A percentile compares a stretch with the other conserved stretches of the same genome.
Evolutionary conservation across 2,888 invertebrate species (phyloP).

Genomic region (Pristionchus maxplancki): DNA sequence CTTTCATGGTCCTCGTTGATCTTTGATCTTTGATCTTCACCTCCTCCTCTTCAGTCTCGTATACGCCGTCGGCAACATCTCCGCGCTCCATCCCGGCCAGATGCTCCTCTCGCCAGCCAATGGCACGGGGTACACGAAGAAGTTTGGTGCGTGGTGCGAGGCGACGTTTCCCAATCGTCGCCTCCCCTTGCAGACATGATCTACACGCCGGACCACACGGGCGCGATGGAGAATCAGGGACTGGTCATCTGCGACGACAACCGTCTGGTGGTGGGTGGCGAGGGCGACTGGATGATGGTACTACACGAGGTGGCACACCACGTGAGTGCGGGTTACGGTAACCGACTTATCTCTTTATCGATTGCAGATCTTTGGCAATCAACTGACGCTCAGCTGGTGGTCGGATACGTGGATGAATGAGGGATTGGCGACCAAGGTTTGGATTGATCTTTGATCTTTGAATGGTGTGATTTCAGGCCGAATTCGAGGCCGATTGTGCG

Average conservation of each 20-base stretch:
- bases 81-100: not conserved
- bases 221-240: slow-evolving; percentile 19
- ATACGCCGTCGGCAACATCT: not conserved
- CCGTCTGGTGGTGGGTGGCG: not conserved
- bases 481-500: not conserved
- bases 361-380: slow-evolving; percentile 6
- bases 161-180: slow-evolving; percentile 10
- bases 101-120: not conserved
- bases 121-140: not conserved
- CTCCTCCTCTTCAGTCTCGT: not conserved
- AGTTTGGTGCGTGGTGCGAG: slow-evolving; percentile 11
- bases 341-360: not conserved
- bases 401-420: slow-evolving; percentile 7
- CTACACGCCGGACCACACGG: not conserved
- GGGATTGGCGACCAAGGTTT: not conserved
- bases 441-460: not conserved
- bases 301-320: slow-evolving; percentile 3
- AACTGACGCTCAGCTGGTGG: not conserved
- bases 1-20: not conserved
- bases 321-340: slow-evolving; percentile 12
- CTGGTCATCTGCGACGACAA: not conserved
- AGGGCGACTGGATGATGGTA: not conserved
- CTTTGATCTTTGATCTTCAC: not conserved
- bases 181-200: not conserved
- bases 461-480: not conserved